Percentiles rank a stretch among this genome's conserved stretches.
Conservation (phyloP, 2,888 invertebrate species). For the Odontocolon sp. region DNA sequence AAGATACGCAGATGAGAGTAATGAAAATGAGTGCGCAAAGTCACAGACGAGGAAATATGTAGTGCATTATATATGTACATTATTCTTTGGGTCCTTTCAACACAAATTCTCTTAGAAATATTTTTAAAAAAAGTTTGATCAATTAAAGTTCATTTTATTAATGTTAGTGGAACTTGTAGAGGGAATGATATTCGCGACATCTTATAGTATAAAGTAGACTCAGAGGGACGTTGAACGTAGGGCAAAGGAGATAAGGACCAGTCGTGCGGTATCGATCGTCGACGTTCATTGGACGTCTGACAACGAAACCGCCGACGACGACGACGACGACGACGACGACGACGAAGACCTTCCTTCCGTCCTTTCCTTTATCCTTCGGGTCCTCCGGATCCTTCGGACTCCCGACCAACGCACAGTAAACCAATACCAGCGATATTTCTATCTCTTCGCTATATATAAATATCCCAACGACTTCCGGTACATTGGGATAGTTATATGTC, state of each 20-base stretch:
- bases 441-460: not conserved
- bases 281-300: conserved; percentile 40
- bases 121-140: too few relatives aligned
- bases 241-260: conserved; percentile 41
- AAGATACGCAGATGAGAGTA: conserved; percentile 31
- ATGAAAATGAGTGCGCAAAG: conserved; percentile 35
- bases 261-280: conserved; percentile 52
- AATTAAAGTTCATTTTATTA: too few relatives aligned
- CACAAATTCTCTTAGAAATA: too few relatives aligned
- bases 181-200: too few relatives aligned
- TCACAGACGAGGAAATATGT: conserved; percentile 13
- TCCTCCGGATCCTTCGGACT: too few relatives aligned
- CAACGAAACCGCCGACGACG: not conserved
- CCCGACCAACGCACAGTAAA: conserved; percentile 10
- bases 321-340: too few relatives aligned
- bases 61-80: conserved; percentile 31
- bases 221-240: not conserved
- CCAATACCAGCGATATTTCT: not conserved
- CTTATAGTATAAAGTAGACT: not conserved
- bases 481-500: conserved; percentile 48
- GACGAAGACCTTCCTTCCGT: conserved; percentile 34
- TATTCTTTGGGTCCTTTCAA: conserved; percentile 37
- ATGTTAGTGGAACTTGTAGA: too few relatives aligned
- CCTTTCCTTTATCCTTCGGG: conserved; percentile 22
- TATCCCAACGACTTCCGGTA: conserved; percentile 50